Evolutionary conservation across 2,888 invertebrate species (phyloP).

Genomic region (Agrenia bidenticulata): DNA sequence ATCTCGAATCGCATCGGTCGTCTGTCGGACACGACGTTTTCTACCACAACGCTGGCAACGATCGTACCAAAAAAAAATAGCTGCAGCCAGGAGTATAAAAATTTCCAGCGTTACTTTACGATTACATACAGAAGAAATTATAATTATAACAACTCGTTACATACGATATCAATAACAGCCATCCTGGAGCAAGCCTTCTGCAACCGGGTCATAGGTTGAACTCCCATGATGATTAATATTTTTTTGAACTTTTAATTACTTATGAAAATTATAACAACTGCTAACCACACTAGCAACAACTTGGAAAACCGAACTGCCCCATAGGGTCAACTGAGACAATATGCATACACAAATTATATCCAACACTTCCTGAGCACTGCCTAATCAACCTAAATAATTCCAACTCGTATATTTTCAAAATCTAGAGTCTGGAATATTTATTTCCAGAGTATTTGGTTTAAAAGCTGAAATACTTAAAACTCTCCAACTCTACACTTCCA

Average conservation of each 20-base stretch:
- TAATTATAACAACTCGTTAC: slow-evolving; percentile 5
- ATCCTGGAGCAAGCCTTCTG: slow-evolving; percentile 26
- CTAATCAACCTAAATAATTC: too few species aligned
- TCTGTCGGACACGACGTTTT: slow-evolving; percentile 25
- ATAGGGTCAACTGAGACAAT: too few species aligned
- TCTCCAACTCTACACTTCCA: too few species aligned
- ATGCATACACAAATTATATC: too few species aligned
- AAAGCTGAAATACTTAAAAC: too few species aligned
- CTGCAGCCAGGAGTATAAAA: slow-evolving; percentile 16
- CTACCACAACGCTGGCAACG: slow-evolving; percentile 24
- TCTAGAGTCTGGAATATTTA: too few species aligned
- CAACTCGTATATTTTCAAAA: too few species aligned
- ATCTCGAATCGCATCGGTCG: slow-evolving; percentile 31
- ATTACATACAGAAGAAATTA: not conserved
- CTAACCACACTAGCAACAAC: too few species aligned
- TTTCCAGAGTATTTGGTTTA: too few species aligned
- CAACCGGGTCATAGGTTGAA: slow-evolving; percentile 13
- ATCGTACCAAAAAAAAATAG: slow-evolving; percentile 31
- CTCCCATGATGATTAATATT: too few species aligned
- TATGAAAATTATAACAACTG: not conserved
- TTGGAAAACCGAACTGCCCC: too few species aligned
- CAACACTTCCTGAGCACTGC: too few species aligned
- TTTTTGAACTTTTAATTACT: not conserved
- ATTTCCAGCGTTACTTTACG: not conserved
- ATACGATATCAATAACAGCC: slow-evolving; percentile 29